Conservation (phyloP, 1,140 invertebrate species). For the Musca domestica region DNA sequence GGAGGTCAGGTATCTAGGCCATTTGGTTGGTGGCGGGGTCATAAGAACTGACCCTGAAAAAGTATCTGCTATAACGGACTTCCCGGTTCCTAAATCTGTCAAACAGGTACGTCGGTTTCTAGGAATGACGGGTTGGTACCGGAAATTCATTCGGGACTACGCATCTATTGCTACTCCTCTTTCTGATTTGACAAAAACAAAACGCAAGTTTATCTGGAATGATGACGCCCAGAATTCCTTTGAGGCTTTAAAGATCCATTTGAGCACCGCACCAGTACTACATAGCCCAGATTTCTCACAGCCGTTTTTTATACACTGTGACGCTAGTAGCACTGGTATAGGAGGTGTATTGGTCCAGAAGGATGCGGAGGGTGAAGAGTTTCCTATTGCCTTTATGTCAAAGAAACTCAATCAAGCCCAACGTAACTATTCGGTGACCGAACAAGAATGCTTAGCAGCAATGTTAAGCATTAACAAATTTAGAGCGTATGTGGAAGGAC, state of each 20-base stretch:
- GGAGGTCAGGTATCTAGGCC: background rate
- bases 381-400: too few species aligned
- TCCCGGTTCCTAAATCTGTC: background rate
- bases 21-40: background rate
- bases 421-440: too few species aligned
- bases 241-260: background rate
- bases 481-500: too few species aligned
- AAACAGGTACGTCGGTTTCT: background rate
- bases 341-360: too few species aligned
- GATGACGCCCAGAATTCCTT: slow-evolving; percentile 1
- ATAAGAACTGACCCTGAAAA: slow-evolving; percentile 6
- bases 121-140: slow-evolving; percentile 5
- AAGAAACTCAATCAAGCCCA: too few species aligned
- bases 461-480: too few species aligned
- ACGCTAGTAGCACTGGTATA: too few species aligned
- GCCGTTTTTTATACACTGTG: too few species aligned
- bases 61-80: background rate
- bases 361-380: too few species aligned
- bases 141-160: background rate
- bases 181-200: background rate
- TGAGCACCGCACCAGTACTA: background rate
- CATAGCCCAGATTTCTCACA: background rate
- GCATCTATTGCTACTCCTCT: background rate
- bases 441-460: too few species aligned
- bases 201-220: slow-evolving; percentile 3